phyloP scores from a whole-genome alignment of 2,888 invertebrate genomes.

The Orthosia incerta region DNA sequence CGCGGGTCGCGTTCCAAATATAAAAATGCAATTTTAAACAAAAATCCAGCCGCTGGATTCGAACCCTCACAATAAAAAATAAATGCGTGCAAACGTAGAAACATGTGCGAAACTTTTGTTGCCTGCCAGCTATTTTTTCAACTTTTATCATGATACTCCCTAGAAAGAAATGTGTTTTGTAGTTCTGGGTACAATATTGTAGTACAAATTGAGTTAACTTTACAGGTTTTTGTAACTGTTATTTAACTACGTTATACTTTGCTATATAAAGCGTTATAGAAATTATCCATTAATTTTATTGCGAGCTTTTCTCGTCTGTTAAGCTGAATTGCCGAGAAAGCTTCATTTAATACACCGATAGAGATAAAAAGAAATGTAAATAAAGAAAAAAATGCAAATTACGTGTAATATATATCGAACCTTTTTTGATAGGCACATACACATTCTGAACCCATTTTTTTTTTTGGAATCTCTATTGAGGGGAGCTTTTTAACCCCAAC shows the following conservation, averaged over 20 bases:
- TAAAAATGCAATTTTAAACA: slow-evolving; percentile 91
- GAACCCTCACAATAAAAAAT: slow-evolving; percentile 89
- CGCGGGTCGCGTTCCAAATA: slow-evolving; percentile 89
- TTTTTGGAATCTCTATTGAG: too few relatives aligned
- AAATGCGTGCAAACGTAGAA: slow-evolving; percentile 83
- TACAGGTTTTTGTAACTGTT: not conserved
- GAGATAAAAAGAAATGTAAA: too few relatives aligned
- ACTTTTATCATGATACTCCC: slow-evolving; percentile 43
- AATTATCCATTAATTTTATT: too few relatives aligned
- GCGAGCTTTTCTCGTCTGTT: too few relatives aligned
- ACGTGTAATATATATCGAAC: not conserved
- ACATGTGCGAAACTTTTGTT: slow-evolving; percentile 76
- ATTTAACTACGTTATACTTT: not conserved
- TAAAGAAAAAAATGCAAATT: too few relatives aligned
- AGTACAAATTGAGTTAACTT: not conserved
- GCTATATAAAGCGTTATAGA: too few relatives aligned
- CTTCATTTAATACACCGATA: too few relatives aligned
- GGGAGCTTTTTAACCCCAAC: slow-evolving; percentile 15
- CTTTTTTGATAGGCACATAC: not conserved
- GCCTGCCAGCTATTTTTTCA: slow-evolving; percentile 68
- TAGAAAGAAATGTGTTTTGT: slow-evolving; percentile 1
- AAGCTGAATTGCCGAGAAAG: too few relatives aligned
- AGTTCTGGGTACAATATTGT: not conserved
- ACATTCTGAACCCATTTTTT: not conserved
- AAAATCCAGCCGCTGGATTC: slow-evolving; percentile 83